phyloP scores from a whole-genome alignment of 2,113 vertebrate species.

The Chaenocephalus aceratus region DNA sequence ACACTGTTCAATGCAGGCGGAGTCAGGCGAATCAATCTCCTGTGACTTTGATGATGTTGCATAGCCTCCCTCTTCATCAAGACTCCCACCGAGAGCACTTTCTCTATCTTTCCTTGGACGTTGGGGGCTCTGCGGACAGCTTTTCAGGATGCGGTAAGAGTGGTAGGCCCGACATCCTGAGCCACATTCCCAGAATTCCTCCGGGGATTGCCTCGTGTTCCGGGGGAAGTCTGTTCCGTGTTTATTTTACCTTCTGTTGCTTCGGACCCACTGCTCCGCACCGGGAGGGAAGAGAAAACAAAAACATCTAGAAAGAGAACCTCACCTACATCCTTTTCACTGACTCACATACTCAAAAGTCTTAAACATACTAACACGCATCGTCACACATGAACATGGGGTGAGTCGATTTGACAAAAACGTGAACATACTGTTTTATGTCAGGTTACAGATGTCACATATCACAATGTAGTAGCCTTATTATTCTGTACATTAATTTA shows the following conservation, averaged over 20 bases:
- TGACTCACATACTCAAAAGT: conserved; percentile 40
- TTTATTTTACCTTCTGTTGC: conserved; percentile 86
- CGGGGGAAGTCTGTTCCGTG: conserved; percentile 80
- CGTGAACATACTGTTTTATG: too few relatives aligned
- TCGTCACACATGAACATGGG: conserved; percentile 12
- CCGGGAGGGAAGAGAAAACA: conserved; percentile 77
- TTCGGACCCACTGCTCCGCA: conserved; percentile 73
- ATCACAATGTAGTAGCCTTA: too few relatives aligned
- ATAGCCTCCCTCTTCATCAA: background rate
- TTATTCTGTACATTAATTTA: too few relatives aligned
- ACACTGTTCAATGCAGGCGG: background rate
- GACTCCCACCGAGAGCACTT: conserved; percentile 18
- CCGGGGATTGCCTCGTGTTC: conserved; percentile 75
- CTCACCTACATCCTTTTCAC: conserved; percentile 75
- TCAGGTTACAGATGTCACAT: too few relatives aligned
- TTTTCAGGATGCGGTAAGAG: conserved; percentile 81
- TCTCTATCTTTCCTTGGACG: conserved; percentile 11
- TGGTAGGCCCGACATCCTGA: conserved; percentile 67
- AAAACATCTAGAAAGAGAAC: conserved; percentile 76
- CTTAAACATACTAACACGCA: conserved; percentile 30
- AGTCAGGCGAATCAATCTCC: background rate
- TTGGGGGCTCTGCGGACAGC: conserved; percentile 43
- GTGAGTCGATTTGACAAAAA: too few relatives aligned
- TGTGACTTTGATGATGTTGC: background rate
- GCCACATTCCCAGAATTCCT: conserved; percentile 80